Evolutionary conservation across 1,140 invertebrate species (phyloP).

Genomic region (Hyles vespertilio): DNA sequence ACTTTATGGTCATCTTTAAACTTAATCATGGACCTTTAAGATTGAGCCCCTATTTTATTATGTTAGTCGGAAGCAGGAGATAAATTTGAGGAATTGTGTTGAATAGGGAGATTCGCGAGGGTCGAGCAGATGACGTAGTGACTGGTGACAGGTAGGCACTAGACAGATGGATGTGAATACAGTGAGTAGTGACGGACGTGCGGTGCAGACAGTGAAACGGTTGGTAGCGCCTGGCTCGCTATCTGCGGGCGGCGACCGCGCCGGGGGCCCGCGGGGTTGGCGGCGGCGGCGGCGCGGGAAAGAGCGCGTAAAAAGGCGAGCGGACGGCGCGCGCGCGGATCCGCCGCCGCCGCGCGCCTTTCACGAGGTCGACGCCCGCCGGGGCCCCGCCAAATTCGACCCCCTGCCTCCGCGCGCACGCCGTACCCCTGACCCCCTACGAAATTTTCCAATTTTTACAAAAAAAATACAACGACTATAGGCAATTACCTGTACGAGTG

Average conservation of each 20-base stretch:
- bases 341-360: conserved; percentile 52
- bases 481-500: neutral
- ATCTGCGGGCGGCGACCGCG: conserved; percentile 71
- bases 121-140: no score
- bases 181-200: conserved; percentile 10
- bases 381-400: conserved; percentile 58
- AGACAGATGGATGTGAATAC: neutral
- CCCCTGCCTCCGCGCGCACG: conserved; percentile 30
- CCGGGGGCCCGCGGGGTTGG: conserved; percentile 65
- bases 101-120: no score
- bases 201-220: conserved; percentile 55
- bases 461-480: neutral
- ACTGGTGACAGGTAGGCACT: no score
- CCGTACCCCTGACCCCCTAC: conserved; percentile 36
- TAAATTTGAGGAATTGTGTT: no score
- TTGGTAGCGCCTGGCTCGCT: conserved; percentile 61
- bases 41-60: no score
- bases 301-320: conserved; percentile 70
- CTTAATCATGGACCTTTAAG: no score
- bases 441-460: conserved; percentile 36
- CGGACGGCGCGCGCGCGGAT: conserved; percentile 46
- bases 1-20: no score
- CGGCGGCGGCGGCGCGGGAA: conserved; percentile 55
- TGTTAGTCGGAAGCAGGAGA: no score
- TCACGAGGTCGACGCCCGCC: conserved; percentile 66